A percentile compares a stretch with the other conserved stretches of the same genome.
Evolutionary conservation across 2,113 vertebrate genomes (phyloP).

Genomic region (Otis tarda): DNA sequence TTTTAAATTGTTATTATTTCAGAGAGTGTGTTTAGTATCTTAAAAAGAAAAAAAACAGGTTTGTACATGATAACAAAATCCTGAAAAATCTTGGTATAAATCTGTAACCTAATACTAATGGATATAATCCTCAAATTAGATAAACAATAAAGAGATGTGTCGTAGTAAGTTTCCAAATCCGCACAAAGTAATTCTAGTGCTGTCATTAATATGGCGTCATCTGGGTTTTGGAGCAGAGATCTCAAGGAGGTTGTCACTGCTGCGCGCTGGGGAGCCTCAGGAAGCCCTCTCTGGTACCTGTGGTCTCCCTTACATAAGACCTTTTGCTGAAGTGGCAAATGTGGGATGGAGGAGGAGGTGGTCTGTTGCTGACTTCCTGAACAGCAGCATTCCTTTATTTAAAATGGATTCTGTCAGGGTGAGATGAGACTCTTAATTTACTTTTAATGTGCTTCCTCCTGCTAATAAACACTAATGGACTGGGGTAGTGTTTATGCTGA

Average conservation of each 20-base stretch:
- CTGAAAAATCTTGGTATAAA: not conserved
- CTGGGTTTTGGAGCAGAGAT: not conserved
- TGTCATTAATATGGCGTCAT: rapidly evolving
- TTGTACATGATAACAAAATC: not conserved
- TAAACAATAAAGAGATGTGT: not conserved
- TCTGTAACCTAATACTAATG: not conserved
- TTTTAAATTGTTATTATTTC: not conserved
- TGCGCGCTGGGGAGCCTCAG: not conserved
- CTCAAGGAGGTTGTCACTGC: not conserved
- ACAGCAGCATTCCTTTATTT: constrained; percentile 7
- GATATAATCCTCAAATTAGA: not conserved
- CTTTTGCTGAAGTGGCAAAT: not conserved
- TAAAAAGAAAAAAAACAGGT: not conserved
- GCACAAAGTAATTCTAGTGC: not conserved
- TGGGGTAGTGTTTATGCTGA: not conserved
- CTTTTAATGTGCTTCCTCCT: not conserved
- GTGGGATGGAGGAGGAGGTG: not conserved
- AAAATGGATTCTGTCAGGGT: constrained; percentile 7
- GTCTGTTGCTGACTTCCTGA: not conserved
- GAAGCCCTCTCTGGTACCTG: rapidly evolving
- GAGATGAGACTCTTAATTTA: constrained; percentile 20
- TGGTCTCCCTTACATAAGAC: not conserved
- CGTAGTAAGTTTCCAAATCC: not conserved
- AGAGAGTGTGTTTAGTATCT: not conserved
- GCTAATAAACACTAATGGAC: not conserved